phyloP scores from a whole-genome alignment of 2,113 vertebrate genomes.

The Speoplatyrhinus poulsoni region DNA sequence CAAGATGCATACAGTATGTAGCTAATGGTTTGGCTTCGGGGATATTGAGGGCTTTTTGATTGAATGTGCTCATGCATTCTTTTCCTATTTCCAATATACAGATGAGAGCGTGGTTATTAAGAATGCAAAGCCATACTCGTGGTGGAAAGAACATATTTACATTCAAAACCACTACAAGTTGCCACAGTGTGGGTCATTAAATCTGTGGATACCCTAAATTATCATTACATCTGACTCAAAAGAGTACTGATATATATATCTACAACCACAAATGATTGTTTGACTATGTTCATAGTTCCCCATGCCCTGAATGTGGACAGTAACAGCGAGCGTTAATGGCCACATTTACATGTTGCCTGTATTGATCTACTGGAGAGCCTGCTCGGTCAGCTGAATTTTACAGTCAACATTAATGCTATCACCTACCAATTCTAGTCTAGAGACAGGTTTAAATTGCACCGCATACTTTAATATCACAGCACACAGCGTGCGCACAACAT shows the following conservation, averaged over 20 bases:
- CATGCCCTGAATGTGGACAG: conserved; percentile 34
- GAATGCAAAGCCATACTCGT: conserved; percentile 36
- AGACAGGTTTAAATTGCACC: conserved; percentile 27
- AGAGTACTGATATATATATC: no score
- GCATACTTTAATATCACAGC: background rate
- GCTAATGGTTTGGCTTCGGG: conserved; percentile 58
- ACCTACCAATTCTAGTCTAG: conserved; percentile 49
- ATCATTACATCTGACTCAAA: background rate
- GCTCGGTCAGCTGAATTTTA: conserved; percentile 61
- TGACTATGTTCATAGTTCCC: background rate
- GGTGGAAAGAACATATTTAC: conserved; percentile 39
- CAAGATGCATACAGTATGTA: conserved; percentile 43
- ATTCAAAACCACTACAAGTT: conserved; percentile 28
- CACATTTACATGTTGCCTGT: conserved; percentile 24
- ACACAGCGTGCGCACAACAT: conserved; percentile 18
- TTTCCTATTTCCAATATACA: conserved; percentile 43
- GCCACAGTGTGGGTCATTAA: conserved; percentile 37
- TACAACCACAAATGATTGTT: conserved; percentile 20
- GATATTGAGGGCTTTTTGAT: conserved; percentile 44
- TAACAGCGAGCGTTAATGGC: conserved; percentile 24
- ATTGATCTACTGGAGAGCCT: conserved; percentile 56
- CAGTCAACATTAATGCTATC: conserved; percentile 67
- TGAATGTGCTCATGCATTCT: conserved; percentile 49
- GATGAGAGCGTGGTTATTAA: conserved; percentile 40
- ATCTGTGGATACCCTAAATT: conserved; percentile 15